phyloP scores from a whole-genome alignment of 2,888 invertebrate species.

The Cephus runcator region DNA sequence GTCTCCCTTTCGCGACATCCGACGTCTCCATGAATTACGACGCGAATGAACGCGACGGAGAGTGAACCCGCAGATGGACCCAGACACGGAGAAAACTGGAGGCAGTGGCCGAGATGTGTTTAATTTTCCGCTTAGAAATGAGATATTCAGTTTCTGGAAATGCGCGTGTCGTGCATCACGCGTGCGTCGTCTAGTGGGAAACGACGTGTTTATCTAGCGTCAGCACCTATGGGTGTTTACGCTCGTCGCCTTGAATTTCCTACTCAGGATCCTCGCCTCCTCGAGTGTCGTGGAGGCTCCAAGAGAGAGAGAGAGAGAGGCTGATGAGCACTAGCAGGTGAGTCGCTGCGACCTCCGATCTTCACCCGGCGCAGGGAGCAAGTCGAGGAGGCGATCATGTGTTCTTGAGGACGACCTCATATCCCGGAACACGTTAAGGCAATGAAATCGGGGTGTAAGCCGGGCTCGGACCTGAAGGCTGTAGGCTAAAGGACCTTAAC shows the following conservation, averaged over 20 bases:
- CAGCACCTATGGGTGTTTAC: conserved; percentile 41
- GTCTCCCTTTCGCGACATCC: no score
- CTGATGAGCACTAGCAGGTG: no score
- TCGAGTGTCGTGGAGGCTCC: background rate
- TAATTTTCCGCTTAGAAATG: conserved; percentile 30
- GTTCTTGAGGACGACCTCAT: background rate
- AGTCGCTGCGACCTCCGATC: no score
- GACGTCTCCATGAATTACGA: no score
- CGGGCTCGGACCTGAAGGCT: conserved; percentile 24
- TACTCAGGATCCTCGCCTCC: conserved; percentile 16
- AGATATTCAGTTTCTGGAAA: conserved; percentile 40
- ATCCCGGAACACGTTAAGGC: conserved; percentile 49
- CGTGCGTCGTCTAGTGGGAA: conserved; percentile 19
- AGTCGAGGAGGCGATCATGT: no score
- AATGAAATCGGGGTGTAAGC: conserved; percentile 37
- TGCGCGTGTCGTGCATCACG: conserved; percentile 6
- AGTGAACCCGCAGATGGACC: no score
- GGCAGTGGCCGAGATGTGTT: conserved; percentile 19
- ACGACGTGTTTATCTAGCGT: conserved; percentile 48
- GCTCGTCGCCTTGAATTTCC: conserved; percentile 45
- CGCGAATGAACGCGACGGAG: no score
- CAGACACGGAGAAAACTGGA: no score
- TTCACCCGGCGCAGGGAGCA: no score
- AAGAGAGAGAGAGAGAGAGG: no score
- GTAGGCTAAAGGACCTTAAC: conserved; percentile 51